Evolutionary conservation across 2,113 vertebrate species (phyloP).

Genomic region (Psittacara wagleri): DNA sequence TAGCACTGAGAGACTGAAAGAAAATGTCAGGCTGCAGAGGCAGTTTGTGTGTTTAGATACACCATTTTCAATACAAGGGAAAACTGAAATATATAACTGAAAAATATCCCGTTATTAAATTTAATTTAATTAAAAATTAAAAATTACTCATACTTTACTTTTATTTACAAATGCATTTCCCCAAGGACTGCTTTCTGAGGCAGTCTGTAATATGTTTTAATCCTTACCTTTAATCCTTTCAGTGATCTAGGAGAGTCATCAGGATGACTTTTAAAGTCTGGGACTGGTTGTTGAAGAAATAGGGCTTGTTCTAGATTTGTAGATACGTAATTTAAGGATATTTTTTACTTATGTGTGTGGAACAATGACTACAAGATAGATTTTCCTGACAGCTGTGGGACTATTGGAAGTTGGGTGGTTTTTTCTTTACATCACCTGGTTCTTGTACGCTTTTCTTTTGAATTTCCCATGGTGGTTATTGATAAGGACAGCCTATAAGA

Average conservation of each 20-base stretch:
- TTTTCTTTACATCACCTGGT: background rate
- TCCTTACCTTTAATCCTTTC: background rate
- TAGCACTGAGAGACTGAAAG: background rate
- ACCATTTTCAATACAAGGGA: background rate
- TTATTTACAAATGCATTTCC: slow-evolving; percentile 6
- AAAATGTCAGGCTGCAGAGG: background rate
- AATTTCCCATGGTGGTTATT: background rate
- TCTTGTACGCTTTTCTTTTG: background rate
- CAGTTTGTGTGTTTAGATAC: background rate
- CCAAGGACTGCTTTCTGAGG: background rate
- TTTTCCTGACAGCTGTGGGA: background rate
- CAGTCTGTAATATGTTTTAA: background rate
- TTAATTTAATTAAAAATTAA: background rate
- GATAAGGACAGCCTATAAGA: background rate
- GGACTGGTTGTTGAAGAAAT: background rate
- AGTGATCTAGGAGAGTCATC: background rate
- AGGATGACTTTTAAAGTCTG: background rate
- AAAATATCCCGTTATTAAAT: background rate
- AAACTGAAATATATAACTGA: background rate
- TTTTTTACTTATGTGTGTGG: background rate
- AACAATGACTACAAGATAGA: background rate
- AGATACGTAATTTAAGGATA: background rate
- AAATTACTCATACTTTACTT: background rate
- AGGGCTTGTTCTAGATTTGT: background rate
- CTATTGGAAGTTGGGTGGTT: background rate